phyloP scores from a whole-genome alignment of 2,113 vertebrate species.

The Leptodactylus fuscus region DNA sequence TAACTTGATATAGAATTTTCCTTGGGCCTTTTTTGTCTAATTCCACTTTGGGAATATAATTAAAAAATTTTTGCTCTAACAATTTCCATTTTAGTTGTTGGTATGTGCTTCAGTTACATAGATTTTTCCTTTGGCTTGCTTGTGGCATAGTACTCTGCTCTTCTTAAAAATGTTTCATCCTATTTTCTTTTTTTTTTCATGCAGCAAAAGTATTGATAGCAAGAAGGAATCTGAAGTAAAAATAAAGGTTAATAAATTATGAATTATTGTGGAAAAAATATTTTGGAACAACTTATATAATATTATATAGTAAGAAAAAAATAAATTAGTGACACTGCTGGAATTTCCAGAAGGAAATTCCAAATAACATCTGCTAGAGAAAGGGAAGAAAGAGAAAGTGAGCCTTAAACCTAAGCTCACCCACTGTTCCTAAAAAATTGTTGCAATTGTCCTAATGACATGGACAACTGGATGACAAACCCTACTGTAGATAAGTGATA shows the following conservation, averaged over 20 bases:
- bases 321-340: too few species aligned
- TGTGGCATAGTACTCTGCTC: slow-evolving; percentile 40
- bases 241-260: not conserved
- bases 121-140: slow-evolving; percentile 53
- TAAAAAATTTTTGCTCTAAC: slow-evolving; percentile 29
- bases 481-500: too few species aligned
- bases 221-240: not conserved
- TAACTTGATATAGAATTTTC: slow-evolving; percentile 51
- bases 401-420: too few species aligned
- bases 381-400: too few species aligned
- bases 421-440: too few species aligned
- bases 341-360: too few species aligned
- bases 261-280: not conserved
- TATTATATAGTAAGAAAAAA: too few species aligned
- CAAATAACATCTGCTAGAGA: too few species aligned
- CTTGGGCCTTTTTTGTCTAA: slow-evolving; percentile 30
- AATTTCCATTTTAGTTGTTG: slow-evolving; percentile 46
- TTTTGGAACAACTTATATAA: too few species aligned
- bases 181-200: not conserved
- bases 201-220: not conserved
- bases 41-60: slow-evolving; percentile 47
- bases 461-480: too few species aligned
- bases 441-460: too few species aligned
- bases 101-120: slow-evolving; percentile 24
- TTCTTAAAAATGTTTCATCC: not conserved